Evolutionary conservation across 2,888 invertebrate species (phyloP).

Genomic region (Aleiodes alternator): DNA sequence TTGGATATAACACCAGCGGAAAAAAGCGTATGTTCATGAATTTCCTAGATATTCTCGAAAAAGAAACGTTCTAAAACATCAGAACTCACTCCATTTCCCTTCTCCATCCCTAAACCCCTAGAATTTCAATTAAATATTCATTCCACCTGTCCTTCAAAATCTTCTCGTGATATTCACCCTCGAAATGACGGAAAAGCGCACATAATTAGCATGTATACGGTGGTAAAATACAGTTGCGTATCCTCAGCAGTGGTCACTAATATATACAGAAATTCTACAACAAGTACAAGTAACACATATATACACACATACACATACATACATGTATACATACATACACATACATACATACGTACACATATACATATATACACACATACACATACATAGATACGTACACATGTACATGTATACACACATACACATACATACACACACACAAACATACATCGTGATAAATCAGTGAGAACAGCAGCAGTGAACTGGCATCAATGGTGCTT

Average conservation of each 20-base stretch:
- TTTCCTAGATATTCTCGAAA: no score
- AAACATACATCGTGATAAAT: slow-evolving; percentile 69
- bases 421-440: slow-evolving; percentile 35
- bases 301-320: slow-evolving; percentile 36
- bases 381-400: slow-evolving; percentile 26
- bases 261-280: slow-evolving; percentile 21
- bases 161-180: slow-evolving; percentile 9
- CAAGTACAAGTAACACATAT: slow-evolving; percentile 1
- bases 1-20: no score
- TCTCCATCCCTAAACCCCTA: not conserved
- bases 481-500: slow-evolving; percentile 73
- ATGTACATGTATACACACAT: slow-evolving; percentile 13
- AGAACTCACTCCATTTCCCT: slow-evolving; percentile 54
- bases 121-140: slow-evolving; percentile 9
- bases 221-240: not conserved
- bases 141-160: slow-evolving; percentile 11
- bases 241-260: not conserved
- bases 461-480: slow-evolving; percentile 66
- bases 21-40: no score
- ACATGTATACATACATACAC: slow-evolving; percentile 49
- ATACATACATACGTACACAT: slow-evolving; percentile 56
- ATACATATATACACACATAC: slow-evolving; percentile 55
- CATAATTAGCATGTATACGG: slow-evolving; percentile 17
- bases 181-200: slow-evolving; percentile 5
- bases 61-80: slow-evolving; percentile 51